Evolutionary conservation across 2,888 invertebrate genomes (phyloP), one percentile per base, ranked within the genome.

Genomic region (Eremobia ochroleuca): DNA sequence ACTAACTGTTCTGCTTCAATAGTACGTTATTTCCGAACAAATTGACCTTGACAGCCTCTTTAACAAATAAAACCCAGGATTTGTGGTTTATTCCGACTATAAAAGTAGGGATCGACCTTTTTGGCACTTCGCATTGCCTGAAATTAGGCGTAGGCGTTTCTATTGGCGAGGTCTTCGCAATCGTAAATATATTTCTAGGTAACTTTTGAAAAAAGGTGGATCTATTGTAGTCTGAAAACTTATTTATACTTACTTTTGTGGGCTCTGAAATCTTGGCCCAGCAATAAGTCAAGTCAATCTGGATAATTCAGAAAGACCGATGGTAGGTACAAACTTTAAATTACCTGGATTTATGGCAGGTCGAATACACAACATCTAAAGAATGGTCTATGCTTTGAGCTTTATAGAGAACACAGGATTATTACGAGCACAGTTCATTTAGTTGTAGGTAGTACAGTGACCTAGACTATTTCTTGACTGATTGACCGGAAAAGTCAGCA

Each of bases 61-160:
- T 49, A 62, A 65, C 59, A 65, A 73, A 73, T 82, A 77, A 76
- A 81, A 73, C n/a, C 66, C 46, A 31, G 37, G 49, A 72, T 76
- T 79, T 84, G 81, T 62, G 40, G 64, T 61, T 46, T 18, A 62
- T 62, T 78, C 59, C 59, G n/a, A 31, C 76, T 67, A 58, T 81
- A 79, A 74, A 73, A 69, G 43, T 15, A 71, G 52, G 40, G 37
- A 62, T 55, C 61, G 74, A 83, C 74, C 86, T 72, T 86, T 76
- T 76, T 37, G 49, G 55, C 62, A 64, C 75, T 76, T 73, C 34
- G 25, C 46, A 67, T 76, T 43, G 66, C 28, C 62, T 80, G 55
- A 70, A 61, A 69, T 83, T 76, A 68, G 34, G 34, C 69, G 64
- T 34, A 49, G 49, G 62, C 70, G 28, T 71, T 52, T 46, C 71